A percentile compares a stretch with the other conserved stretches of the same genome.
These are phyloP conservation scores for Eriocheir sinensis DNA, from an alignment of 1,140 invertebrate genomes.

Conservation along the genomic window DNA sequence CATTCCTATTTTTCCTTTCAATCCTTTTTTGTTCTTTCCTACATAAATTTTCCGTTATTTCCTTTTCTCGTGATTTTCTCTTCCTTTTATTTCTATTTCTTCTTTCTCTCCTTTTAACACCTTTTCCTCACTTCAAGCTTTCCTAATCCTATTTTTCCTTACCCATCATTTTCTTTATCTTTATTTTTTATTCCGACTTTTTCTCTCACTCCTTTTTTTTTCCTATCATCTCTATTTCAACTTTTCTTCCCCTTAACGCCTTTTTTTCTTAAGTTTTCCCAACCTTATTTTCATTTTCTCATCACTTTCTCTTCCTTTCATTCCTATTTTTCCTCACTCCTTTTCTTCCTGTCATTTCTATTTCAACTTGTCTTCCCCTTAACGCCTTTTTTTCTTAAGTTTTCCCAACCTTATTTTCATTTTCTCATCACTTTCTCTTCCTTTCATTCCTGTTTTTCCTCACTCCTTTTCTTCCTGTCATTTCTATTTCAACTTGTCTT, in stretches of 20 bases:
- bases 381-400: neutral
- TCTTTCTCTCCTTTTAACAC: too few species aligned
- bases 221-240: neutral
- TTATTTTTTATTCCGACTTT: too few species aligned
- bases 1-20: neutral
- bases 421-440: neutral
- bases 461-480: too few species aligned
- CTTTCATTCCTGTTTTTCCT: neutral
- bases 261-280: neutral
- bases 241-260: neutral
- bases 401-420: neutral
- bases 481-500: too few species aligned
- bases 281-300: neutral
- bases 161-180: too few species aligned
- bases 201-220: too few species aligned
- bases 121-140: too few species aligned
- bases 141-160: too few species aligned
- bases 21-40: neutral
- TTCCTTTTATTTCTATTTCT: neutral
- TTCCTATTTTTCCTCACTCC: neutral
- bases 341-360: neutral
- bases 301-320: neutral
- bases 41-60: neutral
- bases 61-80: neutral
- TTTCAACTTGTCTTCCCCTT: neutral